phyloP scores from a whole-genome alignment of 2,113 vertebrate species.

The Talpa occidentalis region DNA sequence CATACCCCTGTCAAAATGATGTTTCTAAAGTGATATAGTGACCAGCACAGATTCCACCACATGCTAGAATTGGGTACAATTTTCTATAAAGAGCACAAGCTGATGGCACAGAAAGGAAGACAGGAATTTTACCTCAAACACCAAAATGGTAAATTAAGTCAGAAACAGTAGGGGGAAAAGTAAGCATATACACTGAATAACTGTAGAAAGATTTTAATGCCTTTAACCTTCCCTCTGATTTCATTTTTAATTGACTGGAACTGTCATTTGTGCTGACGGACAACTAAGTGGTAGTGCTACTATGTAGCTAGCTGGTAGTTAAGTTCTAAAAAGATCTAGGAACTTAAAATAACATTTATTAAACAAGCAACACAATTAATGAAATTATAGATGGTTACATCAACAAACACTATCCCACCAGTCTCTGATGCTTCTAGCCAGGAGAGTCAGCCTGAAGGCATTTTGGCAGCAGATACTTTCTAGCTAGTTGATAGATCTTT shows the following conservation, averaged over 20 bases:
- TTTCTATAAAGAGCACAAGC: background rate
- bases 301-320: background rate
- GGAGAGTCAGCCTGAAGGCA: background rate
- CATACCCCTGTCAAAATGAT: background rate
- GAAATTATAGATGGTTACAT: background rate
- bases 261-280: background rate
- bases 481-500: background rate
- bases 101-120: background rate
- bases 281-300: background rate
- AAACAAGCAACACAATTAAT: background rate
- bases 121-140: background rate
- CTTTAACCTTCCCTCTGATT: background rate
- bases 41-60: background rate
- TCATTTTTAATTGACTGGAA: conserved; percentile 2
- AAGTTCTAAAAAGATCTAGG: background rate
- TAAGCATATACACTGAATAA: background rate
- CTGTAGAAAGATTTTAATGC: background rate
- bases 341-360: conserved; percentile 23
- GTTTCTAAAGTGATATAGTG: background rate
- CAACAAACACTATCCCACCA: background rate
- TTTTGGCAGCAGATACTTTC: background rate
- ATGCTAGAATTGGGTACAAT: fast-evolving
- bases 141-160: background rate
- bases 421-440: background rate
- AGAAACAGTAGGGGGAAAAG: background rate